phyloP scores from a whole-genome alignment of 2,113 vertebrate species.

The Oreotrochilus melanogaster region DNA sequence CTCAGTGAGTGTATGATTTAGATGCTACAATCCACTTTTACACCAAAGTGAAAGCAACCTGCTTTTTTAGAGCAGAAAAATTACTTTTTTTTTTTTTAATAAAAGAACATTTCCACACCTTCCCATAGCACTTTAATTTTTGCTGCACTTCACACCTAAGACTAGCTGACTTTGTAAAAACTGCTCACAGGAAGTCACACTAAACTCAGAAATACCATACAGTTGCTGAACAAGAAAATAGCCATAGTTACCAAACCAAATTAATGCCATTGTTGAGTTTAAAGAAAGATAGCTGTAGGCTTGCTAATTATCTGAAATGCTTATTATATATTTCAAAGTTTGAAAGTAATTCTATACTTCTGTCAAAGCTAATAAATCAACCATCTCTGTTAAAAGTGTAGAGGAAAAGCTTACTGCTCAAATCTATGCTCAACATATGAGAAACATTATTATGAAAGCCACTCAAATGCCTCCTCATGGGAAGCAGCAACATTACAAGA shows the following conservation, averaged over 20 bases:
- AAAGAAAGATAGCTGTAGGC: slow-evolving; percentile 32
- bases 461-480: slow-evolving; percentile 50
- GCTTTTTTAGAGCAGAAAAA: background rate
- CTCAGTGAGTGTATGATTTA: background rate
- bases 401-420: slow-evolving; percentile 15
- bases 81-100: background rate
- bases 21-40: background rate
- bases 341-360: slow-evolving; percentile 40
- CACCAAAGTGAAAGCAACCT: background rate
- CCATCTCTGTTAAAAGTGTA: slow-evolving; percentile 50
- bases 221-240: slow-evolving; percentile 13
- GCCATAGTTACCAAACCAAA: slow-evolving; percentile 24
- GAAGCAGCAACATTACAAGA: slow-evolving; percentile 66
- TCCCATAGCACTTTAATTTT: slow-evolving; percentile 30
- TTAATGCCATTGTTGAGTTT: slow-evolving; percentile 35
- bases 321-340: slow-evolving; percentile 57
- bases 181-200: slow-evolving; percentile 42
- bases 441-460: slow-evolving; percentile 66
- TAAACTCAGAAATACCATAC: slow-evolving; percentile 56
- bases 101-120: slow-evolving; percentile 16
- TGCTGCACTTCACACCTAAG: slow-evolving; percentile 34
- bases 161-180: slow-evolving; percentile 46
- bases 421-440: slow-evolving; percentile 62
- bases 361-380: slow-evolving; percentile 54
- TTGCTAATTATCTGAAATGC: slow-evolving; percentile 42